phyloP scores from a whole-genome alignment of 2,888 invertebrate species.

The Gymnocheta viridis region DNA sequence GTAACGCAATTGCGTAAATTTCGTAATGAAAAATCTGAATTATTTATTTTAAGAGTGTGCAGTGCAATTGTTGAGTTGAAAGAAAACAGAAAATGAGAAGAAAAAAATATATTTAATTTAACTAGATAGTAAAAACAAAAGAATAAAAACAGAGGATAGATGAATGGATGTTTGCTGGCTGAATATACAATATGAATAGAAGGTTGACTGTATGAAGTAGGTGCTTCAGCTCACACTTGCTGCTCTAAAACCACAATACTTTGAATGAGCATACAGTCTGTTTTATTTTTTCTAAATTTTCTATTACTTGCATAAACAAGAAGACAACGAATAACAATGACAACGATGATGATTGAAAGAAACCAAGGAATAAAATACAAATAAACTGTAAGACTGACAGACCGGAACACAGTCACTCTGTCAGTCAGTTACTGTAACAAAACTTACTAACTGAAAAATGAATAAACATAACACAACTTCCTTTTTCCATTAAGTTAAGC shows the following conservation, averaged over 20 bases:
- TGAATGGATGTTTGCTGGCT: not conserved
- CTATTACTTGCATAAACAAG: slow-evolving; percentile 29
- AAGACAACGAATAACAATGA: slow-evolving; percentile 8
- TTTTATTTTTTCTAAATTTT: not conserved
- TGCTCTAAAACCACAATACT: slow-evolving; percentile 53
- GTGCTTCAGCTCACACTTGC: slow-evolving; percentile 43
- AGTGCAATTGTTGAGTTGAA: slow-evolving; percentile 2
- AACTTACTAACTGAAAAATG: not conserved
- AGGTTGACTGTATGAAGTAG: slow-evolving; percentile 3
- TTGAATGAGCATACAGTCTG: slow-evolving; percentile 51
- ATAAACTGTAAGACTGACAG: slow-evolving; percentile 24
- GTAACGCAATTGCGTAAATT: slow-evolving; percentile 65
- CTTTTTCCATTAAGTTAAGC: not conserved
- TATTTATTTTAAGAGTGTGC: not conserved
- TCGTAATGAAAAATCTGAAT: slow-evolving; percentile 49
- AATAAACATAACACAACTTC: not conserved
- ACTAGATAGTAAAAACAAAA: slow-evolving; percentile 40
- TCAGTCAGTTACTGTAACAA: slow-evolving; percentile 3
- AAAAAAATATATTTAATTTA: slow-evolving; percentile 41
- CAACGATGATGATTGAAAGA: slow-evolving; percentile 18
- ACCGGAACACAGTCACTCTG: slow-evolving; percentile 12
- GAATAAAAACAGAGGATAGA: slow-evolving; percentile 4
- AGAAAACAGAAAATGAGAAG: slow-evolving; percentile 7
- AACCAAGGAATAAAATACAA: slow-evolving; percentile 12
- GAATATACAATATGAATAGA: slow-evolving; percentile 22